Conservation (phyloP, 1,140 invertebrate genomes). For the Euborellia annulipes region DNA sequence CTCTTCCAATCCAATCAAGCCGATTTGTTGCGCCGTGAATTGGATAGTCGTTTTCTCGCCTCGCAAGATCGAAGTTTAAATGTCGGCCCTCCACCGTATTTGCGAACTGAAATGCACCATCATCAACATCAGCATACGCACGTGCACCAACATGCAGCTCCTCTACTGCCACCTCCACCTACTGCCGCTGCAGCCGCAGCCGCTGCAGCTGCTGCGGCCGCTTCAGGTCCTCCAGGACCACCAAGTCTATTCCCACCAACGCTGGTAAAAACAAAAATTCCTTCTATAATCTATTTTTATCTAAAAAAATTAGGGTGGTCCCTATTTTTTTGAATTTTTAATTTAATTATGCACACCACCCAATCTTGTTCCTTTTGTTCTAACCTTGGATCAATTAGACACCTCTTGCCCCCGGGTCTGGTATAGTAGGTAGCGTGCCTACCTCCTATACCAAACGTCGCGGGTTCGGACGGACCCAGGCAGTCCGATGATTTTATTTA, state of each 20-base stretch:
- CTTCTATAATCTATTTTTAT: background rate
- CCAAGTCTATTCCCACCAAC: slow-evolving; percentile 37
- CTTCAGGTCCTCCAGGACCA: background rate
- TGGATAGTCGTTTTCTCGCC: slow-evolving; percentile 79
- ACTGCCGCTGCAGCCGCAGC: slow-evolving; percentile 23
- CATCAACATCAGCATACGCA: slow-evolving; percentile 84
- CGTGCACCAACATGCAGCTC: slow-evolving; percentile 68
- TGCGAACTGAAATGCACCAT: slow-evolving; percentile 75
- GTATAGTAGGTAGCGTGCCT: too few species aligned
- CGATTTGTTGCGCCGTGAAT: slow-evolving; percentile 74
- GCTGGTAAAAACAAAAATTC: slow-evolving; percentile 35
- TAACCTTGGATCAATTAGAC: too few species aligned
- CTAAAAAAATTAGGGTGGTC: too few species aligned
- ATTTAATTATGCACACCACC: too few species aligned
- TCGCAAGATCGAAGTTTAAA: slow-evolving; percentile 45
- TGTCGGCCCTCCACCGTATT: slow-evolving; percentile 45
- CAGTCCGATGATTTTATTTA: too few species aligned
- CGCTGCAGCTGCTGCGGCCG: background rate
- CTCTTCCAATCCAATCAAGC: slow-evolving; percentile 70
- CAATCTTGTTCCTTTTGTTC: too few species aligned
- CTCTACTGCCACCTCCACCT: slow-evolving; percentile 36
- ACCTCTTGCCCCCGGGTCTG: too few species aligned
- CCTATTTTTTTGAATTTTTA: too few species aligned
- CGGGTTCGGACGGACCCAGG: too few species aligned
- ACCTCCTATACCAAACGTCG: too few species aligned